Base-by-base conservation (phyloP, 2,113 vertebrate genomes). In the Bagarius yarrelli region DNA sequence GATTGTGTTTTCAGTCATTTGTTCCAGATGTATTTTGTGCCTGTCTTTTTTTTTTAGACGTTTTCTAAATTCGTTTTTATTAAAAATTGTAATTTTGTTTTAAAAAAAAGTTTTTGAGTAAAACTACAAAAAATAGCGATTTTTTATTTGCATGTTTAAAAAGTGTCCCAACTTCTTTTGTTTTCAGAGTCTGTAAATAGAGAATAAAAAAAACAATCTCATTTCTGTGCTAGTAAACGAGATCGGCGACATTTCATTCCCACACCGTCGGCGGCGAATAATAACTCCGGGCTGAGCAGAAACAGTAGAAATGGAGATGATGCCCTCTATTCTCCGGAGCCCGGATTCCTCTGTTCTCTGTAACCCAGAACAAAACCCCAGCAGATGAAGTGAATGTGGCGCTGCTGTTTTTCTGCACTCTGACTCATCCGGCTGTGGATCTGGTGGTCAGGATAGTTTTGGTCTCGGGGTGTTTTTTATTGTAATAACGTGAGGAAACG, bases 221-320 rank as follows among this genome's bases (percentile, higher is more conserved):
- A 63, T 18, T 16, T 6, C 15, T 19, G 40, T 8, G 1, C 23
- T 27, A 18, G 80, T 16, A 15, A 27, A 32, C 70, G 18, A 13
- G 1, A 13, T 2, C 3, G 47, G n/a, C n/a, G 21, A 5, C 30
- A 27, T 55, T 64, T 40, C 27, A 36, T 53, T 64, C 30, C 56
- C 16, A 16, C 57, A 44, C 40, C 44, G 14, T 36, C 30, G 21
- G 27, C 18, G 32, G 11, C 25, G 44, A 57, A 66, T 81, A 66
- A 81, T 67, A 81, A 75, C 44, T 44, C 66, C 18, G 23, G 80
- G 63, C 55, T 64, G 25, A 36, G 27, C 15, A 70, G 67, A 47
- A 12, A 30, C 4, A 3, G 47, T 52, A 5, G 69, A 13, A 72
- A 72, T 72, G 23, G 70, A 73, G 50, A 73, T 57, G 59, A 63